These are phyloP conservation scores for Gryon sp. DNA, from an alignment of 1,140 invertebrate species.

Conservation along the genomic window DNA sequence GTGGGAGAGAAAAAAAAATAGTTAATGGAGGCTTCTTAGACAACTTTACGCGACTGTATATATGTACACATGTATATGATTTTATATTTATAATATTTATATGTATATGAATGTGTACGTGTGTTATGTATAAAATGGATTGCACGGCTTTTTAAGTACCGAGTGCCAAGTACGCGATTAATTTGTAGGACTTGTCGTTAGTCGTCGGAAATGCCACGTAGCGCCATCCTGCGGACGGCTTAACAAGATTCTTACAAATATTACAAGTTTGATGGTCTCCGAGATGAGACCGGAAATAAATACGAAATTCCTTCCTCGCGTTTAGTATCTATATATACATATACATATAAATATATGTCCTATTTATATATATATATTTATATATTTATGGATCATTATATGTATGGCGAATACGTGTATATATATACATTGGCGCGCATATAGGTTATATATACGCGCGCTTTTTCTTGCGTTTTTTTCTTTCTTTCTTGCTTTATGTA, in stretches of 20 bases:
- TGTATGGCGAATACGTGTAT: constrained; percentile 21
- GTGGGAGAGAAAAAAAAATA: constrained; percentile 2
- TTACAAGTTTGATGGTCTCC: constrained; percentile 38
- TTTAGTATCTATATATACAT: constrained; percentile 20
- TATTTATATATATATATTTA: constrained; percentile 12
- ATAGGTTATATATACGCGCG: constrained; percentile 24
- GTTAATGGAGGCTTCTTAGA: constrained; percentile 19
- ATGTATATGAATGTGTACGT: constrained; percentile 30
- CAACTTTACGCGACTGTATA: constrained; percentile 38
- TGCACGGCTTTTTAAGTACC: constrained; percentile 62
- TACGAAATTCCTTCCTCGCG: constrained; percentile 23
- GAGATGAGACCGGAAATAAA: constrained; percentile 37
- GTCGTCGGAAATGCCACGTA: constrained; percentile 56
- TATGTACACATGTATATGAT: constrained; percentile 30
- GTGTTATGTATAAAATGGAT: constrained; percentile 55
- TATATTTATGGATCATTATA: constrained; percentile 22
- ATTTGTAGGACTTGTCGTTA: constrained; percentile 46
- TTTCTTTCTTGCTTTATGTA: too few species aligned
- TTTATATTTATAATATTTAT: constrained; percentile 17
- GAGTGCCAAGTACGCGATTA: constrained; percentile 62
- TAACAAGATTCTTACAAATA: constrained; percentile 54
- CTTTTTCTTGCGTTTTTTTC: too few species aligned
- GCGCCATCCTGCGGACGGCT: constrained; percentile 30
- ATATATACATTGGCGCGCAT: constrained; percentile 7
- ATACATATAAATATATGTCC: constrained; percentile 26